Conservation (phyloP, 2,113 vertebrate species). For the Hemibagrus wyckioides region DNA sequence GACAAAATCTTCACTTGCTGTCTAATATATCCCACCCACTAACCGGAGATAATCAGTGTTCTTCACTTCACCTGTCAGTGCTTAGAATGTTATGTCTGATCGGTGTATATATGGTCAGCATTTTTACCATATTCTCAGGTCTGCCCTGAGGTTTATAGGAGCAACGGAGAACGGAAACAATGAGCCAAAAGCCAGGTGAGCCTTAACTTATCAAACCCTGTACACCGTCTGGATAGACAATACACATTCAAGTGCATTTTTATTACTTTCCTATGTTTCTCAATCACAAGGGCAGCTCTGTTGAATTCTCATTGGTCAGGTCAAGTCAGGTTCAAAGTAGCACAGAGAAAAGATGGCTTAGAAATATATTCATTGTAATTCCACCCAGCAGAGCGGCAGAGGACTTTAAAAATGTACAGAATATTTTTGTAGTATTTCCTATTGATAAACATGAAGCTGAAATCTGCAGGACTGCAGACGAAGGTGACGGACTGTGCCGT, state of each 20-base stretch:
- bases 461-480: slow-evolving; percentile 58
- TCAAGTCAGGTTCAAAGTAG: background rate
- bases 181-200: slow-evolving; percentile 8
- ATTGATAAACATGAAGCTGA: no score
- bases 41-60: no score
- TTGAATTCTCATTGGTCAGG: no score
- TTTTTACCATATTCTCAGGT: slow-evolving; percentile 6
- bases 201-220: background rate
- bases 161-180: background rate
- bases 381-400: background rate
- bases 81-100: no score
- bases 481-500: slow-evolving; percentile 52
- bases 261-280: no score
- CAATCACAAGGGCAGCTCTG: no score
- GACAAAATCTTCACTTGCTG: no score
- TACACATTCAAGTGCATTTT: background rate
- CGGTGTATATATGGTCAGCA: no score
- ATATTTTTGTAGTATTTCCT: background rate
- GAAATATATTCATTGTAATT: background rate
- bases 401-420: background rate
- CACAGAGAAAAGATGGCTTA: background rate
- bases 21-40: no score
- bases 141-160: slow-evolving; percentile 17
- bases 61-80: no score
- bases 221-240: background rate